Conservation (phyloP, 2,888 invertebrate species). For the Zaprionus lineosus region DNA sequence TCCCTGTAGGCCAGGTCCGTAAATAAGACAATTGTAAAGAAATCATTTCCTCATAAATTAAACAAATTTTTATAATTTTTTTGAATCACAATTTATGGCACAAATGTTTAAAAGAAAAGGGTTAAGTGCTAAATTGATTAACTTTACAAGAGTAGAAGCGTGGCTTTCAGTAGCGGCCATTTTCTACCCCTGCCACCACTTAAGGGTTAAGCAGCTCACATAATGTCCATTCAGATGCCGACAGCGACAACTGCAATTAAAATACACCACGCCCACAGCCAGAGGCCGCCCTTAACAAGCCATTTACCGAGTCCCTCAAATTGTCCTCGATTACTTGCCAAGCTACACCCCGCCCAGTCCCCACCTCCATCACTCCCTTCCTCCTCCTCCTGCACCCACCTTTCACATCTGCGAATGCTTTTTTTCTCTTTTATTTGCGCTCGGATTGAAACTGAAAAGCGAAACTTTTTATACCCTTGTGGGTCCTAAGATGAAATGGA, state of each 20-base stretch:
- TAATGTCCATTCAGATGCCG: constrained; percentile 20
- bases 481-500: background rate
- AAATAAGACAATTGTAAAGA: too few relatives aligned
- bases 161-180: too few relatives aligned
- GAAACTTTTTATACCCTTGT: constrained; percentile 22
- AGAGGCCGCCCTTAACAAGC: constrained; percentile 42
- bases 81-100: too few relatives aligned
- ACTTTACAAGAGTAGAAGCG: too few relatives aligned
- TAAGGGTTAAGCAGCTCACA: constrained; percentile 15
- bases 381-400: background rate
- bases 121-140: too few relatives aligned
- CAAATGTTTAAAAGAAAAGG: too few relatives aligned
- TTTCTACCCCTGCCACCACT: background rate
- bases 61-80: too few relatives aligned
- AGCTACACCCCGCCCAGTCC: too few relatives aligned
- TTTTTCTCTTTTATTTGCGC: constrained; percentile 4
- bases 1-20: too few relatives aligned
- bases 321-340: constrained; percentile 41
- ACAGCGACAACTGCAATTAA: constrained; percentile 46
- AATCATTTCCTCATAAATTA: too few relatives aligned
- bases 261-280: constrained; percentile 36
- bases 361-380: too few relatives aligned
- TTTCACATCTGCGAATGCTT: too few relatives aligned
- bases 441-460: constrained; percentile 5
- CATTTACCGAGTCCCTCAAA: constrained; percentile 51